Conservation (phyloP, 2,113 vertebrate genomes). For the Hyaena hyaena region DNA sequence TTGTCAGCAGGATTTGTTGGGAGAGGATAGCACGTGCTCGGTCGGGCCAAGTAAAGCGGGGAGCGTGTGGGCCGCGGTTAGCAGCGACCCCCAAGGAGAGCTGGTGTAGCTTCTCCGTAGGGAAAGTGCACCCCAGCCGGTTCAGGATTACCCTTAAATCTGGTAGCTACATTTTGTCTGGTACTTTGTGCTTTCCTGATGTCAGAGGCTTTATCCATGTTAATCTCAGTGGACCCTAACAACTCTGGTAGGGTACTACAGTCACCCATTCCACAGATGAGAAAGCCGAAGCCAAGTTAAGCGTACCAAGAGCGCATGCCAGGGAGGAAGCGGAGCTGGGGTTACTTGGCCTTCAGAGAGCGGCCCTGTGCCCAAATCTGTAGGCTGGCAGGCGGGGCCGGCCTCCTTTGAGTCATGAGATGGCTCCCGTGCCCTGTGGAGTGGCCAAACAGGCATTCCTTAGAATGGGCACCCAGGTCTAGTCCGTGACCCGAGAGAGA, state of each 20-base stretch:
- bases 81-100: not conserved
- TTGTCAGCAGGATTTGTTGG: not conserved
- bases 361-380: not conserved
- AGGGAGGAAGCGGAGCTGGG: not conserved
- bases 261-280: not conserved
- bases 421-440: not conserved
- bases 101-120: not conserved
- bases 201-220: not conserved
- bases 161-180: not conserved
- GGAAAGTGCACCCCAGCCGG: not conserved
- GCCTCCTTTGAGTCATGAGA: not conserved
- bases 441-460: not conserved
- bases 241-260: not conserved
- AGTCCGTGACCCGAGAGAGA: not conserved
- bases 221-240: not conserved
- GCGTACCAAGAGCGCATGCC: not conserved
- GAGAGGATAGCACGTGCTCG: not conserved
- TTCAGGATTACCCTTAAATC: not conserved
- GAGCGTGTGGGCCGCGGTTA: not conserved
- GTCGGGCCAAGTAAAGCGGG: not conserved
- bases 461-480: not conserved
- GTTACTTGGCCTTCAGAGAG: not conserved
- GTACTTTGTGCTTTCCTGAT: not conserved
- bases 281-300: not conserved
- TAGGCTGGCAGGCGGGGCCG: not conserved